Evolutionary conservation across 1,140 invertebrate genomes (phyloP).

Genomic region (Cardiocondyla obscurior): DNA sequence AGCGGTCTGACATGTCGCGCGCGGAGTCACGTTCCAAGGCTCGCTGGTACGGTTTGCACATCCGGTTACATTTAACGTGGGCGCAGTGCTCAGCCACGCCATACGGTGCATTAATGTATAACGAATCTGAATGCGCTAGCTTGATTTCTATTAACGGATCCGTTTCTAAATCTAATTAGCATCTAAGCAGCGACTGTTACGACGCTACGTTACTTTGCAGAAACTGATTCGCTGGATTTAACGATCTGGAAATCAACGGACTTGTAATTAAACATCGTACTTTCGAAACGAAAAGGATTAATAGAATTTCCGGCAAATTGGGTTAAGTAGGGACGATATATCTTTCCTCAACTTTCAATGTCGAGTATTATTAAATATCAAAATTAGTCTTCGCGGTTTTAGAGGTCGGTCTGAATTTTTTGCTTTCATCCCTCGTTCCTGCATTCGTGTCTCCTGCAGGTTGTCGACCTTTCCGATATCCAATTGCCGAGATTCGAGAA

Average conservation of each 20-base stretch:
- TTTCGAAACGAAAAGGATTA: not conserved
- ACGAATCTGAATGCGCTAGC: conserved; percentile 53
- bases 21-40: conserved; percentile 64
- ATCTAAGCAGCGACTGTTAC: conserved; percentile 48
- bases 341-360: too few relatives aligned
- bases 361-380: too few relatives aligned
- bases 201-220: not conserved
- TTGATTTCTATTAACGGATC: conserved; percentile 54
- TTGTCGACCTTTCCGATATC: conserved; percentile 69
- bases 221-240: conserved; percentile 1
- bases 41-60: conserved; percentile 63
- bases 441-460: conserved; percentile 39
- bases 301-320: not conserved
- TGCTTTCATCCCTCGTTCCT: not conserved
- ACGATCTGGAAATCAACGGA: not conserved
- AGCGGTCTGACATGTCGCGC: conserved; percentile 62
- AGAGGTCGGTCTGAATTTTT: not conserved
- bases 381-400: conserved; percentile 36
- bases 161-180: conserved; percentile 36
- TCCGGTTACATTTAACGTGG: conserved; percentile 67
- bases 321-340: not conserved
- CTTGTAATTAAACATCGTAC: not conserved
- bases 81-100: conserved; percentile 49
- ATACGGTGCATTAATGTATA: conserved; percentile 45
- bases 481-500: conserved; percentile 77